phyloP scores from a whole-genome alignment of 2,888 invertebrate species.

The Sarcophaga carnaria region DNA sequence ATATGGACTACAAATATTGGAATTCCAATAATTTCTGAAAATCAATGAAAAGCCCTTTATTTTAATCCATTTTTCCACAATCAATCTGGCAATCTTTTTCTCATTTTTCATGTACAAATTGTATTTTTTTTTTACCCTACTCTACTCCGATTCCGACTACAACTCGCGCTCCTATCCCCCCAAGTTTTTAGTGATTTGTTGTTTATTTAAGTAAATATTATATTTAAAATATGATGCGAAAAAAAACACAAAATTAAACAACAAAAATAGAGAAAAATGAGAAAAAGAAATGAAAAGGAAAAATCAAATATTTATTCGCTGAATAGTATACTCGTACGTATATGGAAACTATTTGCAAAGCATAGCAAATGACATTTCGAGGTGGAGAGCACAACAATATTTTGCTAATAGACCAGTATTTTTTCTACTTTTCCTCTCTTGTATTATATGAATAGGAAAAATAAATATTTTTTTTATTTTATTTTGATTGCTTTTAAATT shows the following conservation, averaged over 20 bases:
- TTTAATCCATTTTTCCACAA: no score
- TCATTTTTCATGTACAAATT: no score
- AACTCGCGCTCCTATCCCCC: no score
- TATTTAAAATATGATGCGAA: constrained; percentile 17
- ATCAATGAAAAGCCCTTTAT: no score
- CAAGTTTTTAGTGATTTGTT: constrained; percentile 38
- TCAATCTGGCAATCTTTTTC: no score
- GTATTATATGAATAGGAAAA: constrained; percentile 15
- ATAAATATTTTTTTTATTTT: constrained; percentile 27
- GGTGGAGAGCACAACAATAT: neutral
- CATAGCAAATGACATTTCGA: constrained; percentile 24
- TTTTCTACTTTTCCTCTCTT: neutral
- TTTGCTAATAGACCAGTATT: constrained; percentile 21
- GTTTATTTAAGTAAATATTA: constrained; percentile 48
- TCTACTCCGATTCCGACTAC: no score
- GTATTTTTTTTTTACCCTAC: no score
- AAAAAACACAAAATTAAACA: neutral
- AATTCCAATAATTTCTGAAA: no score
- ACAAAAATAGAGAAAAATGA: no score
- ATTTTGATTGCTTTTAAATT: constrained; percentile 42
- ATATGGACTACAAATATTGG: no score
- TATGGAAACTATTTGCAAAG: constrained; percentile 25
- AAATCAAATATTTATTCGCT: constrained; percentile 17
- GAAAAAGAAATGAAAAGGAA: neutral
- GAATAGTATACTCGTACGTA: neutral